A percentile compares a stretch with the other conserved stretches of the same genome.
phyloP scores from a whole-genome alignment of 1,140 invertebrate species.

The Platyscapa corneri region DNA sequence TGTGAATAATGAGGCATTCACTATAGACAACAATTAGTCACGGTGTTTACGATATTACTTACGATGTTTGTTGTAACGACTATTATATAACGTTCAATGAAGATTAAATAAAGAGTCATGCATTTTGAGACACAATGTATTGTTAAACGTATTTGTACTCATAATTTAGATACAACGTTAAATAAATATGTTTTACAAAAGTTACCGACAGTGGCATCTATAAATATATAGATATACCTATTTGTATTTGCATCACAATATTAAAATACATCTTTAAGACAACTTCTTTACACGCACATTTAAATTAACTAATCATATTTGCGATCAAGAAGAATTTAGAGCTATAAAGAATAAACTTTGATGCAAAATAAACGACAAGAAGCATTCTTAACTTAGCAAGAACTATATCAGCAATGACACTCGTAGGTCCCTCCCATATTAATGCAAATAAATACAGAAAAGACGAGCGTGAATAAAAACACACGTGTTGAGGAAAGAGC shows the following conservation, averaged over 20 bases:
- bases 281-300: no score
- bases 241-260: no score
- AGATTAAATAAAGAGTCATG: neutral
- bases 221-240: no score
- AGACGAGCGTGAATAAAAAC: neutral
- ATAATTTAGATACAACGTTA: neutral
- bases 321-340: no score
- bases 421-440: neutral
- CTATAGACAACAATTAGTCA: slow-evolving; percentile 11
- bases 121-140: neutral
- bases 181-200: no score
- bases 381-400: neutral
- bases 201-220: no score
- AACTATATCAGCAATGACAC: neutral
- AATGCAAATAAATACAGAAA: slow-evolving; percentile 1
- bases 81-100: neutral
- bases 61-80: neutral
- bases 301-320: no score
- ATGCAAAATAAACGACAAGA: neutral
- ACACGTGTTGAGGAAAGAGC: neutral
- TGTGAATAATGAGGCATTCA: neutral
- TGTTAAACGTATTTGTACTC: neutral
- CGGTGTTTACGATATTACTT: neutral
- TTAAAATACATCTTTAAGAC: no score
- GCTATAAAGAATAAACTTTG: neutral